phyloP scores from a whole-genome alignment of 2,888 invertebrate species.

The Scaptomyza tumidula region DNA sequence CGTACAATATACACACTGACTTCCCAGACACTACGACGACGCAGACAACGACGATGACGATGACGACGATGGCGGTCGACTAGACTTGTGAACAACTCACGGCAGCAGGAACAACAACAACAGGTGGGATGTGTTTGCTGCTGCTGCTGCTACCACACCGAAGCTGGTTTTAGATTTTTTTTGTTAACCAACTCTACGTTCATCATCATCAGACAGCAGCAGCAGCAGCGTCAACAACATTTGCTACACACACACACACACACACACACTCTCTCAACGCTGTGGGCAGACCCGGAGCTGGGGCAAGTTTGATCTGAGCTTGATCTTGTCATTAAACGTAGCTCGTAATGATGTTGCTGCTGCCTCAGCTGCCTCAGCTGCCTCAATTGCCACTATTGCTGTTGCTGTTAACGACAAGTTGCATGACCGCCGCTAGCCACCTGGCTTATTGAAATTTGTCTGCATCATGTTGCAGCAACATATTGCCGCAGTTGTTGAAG shows the following conservation, averaged over 20 bases:
- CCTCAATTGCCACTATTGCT: background rate
- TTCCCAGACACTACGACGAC: slow-evolving; percentile 78
- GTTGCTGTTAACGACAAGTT: slow-evolving; percentile 52
- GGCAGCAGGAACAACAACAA: slow-evolving; percentile 47
- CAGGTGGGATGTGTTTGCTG: slow-evolving; percentile 73
- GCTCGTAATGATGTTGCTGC: slow-evolving; percentile 67
- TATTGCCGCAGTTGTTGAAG: slow-evolving; percentile 27
- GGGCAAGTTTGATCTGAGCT: slow-evolving; percentile 70
- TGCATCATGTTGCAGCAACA: slow-evolving; percentile 66
- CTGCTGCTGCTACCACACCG: slow-evolving; percentile 60
- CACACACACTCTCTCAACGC: slow-evolving; percentile 32
- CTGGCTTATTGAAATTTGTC: slow-evolving; percentile 70
- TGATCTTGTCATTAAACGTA: slow-evolving; percentile 82
- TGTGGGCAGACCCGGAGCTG: slow-evolving; percentile 37
- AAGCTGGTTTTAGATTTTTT: slow-evolving; percentile 73
- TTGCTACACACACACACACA: slow-evolving; percentile 48
- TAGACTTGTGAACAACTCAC: slow-evolving; percentile 69
- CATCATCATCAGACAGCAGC: slow-evolving; percentile 64
- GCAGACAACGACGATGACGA: slow-evolving; percentile 35
- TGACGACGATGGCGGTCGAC: slow-evolving; percentile 62
- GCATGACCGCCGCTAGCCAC: slow-evolving; percentile 74
- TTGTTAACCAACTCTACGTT: slow-evolving; percentile 57
- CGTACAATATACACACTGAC: slow-evolving; percentile 71
- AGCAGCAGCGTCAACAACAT: slow-evolving; percentile 56
- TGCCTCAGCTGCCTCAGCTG: slow-evolving; percentile 18